Base-by-base conservation (phyloP, 2,113 vertebrate genomes). In the Xenus cinereus region DNA sequence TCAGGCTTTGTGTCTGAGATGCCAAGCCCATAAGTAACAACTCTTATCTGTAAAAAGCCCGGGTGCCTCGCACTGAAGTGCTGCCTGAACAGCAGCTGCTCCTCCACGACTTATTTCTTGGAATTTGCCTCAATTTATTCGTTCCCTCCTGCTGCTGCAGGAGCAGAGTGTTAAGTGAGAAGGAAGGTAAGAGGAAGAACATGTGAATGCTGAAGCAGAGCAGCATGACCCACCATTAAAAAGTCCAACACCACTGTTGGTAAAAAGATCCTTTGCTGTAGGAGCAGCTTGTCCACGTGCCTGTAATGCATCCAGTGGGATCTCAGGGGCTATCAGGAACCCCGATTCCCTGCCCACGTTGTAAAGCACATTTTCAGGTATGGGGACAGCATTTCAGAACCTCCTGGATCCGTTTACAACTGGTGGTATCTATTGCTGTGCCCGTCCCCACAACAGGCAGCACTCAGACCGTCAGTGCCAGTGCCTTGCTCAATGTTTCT, bases 1-100 rank as follows among this genome's bases (percentile, higher is more conserved):
- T 23, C 21, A 81, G 69, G 68, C 62, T 84, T 60, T n/a, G 53
- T 87, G 41, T 54, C 53, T 0, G 12, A 91, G 28, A 53, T 73
- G 67, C 72, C 0, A 2, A 56, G 32, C 19, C 19, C 6, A 0
- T 18, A 13, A 83, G 23, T 59, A 75, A 51, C 17, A 59, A 6
- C 50, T 59, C 15, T 28, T 45, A 7, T 35, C 43, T 66, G 39
- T 11, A 41, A 39, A 48, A 71, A 57, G 37, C 72, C 50, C 13
- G 6, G 6, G 3, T 48, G 32, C 62, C 33, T 73, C 6, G 1
- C 13, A 17, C 67, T 63, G 46, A 45, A 33, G 79, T 43, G 48
- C 74, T 67, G 16, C 27, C 35, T 90, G 76, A 94, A 48, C 66
- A 78, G 39, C 69, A 91, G 53, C 86, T 86, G 67, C 50, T 81